Evolutionary conservation across 2,888 invertebrate genomes (phyloP).

Genomic region (Bhutanitis thaidina): DNA sequence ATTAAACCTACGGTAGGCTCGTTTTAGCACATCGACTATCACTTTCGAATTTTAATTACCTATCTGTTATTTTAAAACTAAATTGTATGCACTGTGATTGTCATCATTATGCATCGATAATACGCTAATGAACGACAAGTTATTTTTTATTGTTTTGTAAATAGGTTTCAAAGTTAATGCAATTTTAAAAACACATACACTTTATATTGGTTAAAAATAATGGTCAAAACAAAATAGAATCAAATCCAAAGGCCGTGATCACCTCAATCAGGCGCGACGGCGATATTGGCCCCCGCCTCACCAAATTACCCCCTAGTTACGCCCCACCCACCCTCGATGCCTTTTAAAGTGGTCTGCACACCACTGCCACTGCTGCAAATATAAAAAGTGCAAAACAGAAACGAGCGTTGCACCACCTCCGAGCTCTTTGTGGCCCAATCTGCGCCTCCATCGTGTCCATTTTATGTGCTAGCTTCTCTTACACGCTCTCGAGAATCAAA

Average conservation of each 20-base stretch:
- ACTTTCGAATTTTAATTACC: constrained; percentile 16
- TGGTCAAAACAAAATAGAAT: constrained; percentile 52
- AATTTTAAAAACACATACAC: too few species aligned
- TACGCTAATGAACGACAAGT: not conserved
- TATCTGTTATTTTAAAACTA: not conserved
- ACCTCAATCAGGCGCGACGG: constrained; percentile 76
- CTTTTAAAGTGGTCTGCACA: constrained; percentile 79
- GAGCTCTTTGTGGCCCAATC: constrained; percentile 79
- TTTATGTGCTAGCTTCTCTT: constrained; percentile 71
- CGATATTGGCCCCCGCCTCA: constrained; percentile 75
- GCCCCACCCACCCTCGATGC: constrained; percentile 68
- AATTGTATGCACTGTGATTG: not conserved
- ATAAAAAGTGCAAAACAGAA: constrained; percentile 75
- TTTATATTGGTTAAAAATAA: constrained; percentile 51
- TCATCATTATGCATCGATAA: not conserved
- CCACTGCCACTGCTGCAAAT: constrained; percentile 73
- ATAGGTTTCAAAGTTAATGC: too few species aligned
- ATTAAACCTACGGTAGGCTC: constrained; percentile 59
- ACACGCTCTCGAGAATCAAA: constrained; percentile 76
- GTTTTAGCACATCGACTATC: constrained; percentile 30
- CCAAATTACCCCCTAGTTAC: constrained; percentile 78
- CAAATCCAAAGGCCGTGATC: constrained; percentile 64
- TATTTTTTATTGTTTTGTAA: too few species aligned
- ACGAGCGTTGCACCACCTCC: constrained; percentile 71
- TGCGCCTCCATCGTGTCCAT: constrained; percentile 72